Base-by-base conservation (phyloP, 2,113 vertebrate species). In the Solenodon paradoxus region DNA sequence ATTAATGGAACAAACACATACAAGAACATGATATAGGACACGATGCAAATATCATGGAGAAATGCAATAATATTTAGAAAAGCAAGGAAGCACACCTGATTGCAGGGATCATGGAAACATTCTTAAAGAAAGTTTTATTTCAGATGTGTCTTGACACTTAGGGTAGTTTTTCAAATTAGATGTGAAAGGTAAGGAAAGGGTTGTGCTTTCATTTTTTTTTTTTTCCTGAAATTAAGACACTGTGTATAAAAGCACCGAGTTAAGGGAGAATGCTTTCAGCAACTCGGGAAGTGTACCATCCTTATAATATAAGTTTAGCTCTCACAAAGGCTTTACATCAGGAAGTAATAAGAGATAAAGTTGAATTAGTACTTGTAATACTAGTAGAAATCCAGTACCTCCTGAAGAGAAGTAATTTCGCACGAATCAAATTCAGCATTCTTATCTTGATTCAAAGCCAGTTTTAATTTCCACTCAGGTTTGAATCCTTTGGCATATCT, bases 401-500 rank as follows among this genome's bases (percentile, higher is more conserved):
- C 95, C 97, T 83, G 78, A 98, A 89, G 90, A 95, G 94, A 98
- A 95, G 87, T 95, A 95, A 96, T 97, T 97, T 96, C 3, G 5
- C 51, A 94, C 0, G 38, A 97, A 97, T 94, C 94, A 87, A 94
- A 96, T 95, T 95, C 92, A 84, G 61, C 66, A 38, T 80, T 75
- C 78, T 96, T 96, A 92, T 95, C 92, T 95, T 95, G 92, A 96
- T 91, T 94, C 87, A 96, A 93, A 94, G 66, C 64, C 88, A 74
- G 95, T 92, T 96, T 96, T 90, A 95, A 96, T 95, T 97, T 96
- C 85, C 61, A 96, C 69, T 89, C 92, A 97, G 95, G 96, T 96
- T 96, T 86, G 94, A 94, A 91, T 95, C 53, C 93, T 95, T 96
- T 83, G 90, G 85, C 92, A 91, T 88, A 92, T 95, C 94, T 96